These are phyloP conservation scores for Orius laevigatus DNA, from an alignment of 1,140 invertebrate genomes.

Conservation along the genomic window DNA sequence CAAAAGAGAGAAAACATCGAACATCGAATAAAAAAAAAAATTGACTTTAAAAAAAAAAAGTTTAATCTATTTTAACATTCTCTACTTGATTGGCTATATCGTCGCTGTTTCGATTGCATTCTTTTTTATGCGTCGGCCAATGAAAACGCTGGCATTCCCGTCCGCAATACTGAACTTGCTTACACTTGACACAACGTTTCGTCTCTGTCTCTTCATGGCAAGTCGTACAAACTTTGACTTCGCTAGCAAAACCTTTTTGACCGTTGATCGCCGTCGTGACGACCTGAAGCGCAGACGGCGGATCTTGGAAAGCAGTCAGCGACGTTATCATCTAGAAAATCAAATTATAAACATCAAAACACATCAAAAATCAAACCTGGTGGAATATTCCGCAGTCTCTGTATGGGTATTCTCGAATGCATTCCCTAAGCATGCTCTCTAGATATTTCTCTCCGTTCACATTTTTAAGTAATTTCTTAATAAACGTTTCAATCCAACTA, in stretches of 20 bases:
- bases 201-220: slow-evolving; percentile 76
- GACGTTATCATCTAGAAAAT: slow-evolving; percentile 46
- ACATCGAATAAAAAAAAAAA: too few relatives aligned
- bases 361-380: slow-evolving; percentile 30
- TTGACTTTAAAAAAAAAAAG: too few relatives aligned
- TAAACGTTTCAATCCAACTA: slow-evolving; percentile 37
- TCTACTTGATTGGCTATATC: background rate
- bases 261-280: slow-evolving; percentile 80
- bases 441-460: slow-evolving; percentile 50
- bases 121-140: slow-evolving; percentile 93
- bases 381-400: slow-evolving; percentile 71
- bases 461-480: slow-evolving; percentile 35
- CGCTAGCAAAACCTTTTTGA: slow-evolving; percentile 49
- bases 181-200: slow-evolving; percentile 92
- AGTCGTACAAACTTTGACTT: slow-evolving; percentile 57
- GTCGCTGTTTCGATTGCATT: slow-evolving; percentile 29
- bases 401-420: slow-evolving; percentile 73
- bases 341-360: background rate
- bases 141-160: slow-evolving; percentile 85
- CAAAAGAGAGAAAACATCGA: too few relatives aligned
- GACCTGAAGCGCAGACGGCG: slow-evolving; percentile 46
- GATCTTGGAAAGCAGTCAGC: slow-evolving; percentile 46
- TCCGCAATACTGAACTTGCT: slow-evolving; percentile 85
- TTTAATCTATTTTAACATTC: too few relatives aligned
- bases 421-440: slow-evolving; percentile 67